phyloP scores from a whole-genome alignment of 2,113 vertebrate genomes.

The Phaethon lepturus region DNA sequence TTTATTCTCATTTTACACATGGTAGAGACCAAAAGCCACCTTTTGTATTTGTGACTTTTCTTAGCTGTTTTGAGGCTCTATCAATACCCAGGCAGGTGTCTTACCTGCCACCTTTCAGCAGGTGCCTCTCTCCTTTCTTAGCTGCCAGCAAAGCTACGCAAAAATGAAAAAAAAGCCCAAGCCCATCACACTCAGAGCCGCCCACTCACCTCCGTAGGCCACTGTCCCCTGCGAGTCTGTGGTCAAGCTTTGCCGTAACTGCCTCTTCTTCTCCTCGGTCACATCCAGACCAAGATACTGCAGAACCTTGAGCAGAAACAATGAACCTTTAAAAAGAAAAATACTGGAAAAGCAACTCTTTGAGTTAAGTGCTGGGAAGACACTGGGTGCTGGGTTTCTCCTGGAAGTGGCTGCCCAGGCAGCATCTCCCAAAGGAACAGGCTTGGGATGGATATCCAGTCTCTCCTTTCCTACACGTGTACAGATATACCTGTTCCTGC shows the following conservation, averaged over 20 bases:
- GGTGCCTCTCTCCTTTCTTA: background rate
- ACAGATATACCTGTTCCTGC: background rate
- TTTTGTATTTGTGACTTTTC: background rate
- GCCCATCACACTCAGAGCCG: accelerated
- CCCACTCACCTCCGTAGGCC: conserved; percentile 85
- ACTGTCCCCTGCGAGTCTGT: conserved; percentile 89
- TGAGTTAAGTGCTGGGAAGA: background rate
- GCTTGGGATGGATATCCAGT: background rate
- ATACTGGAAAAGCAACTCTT: background rate
- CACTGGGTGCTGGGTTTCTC: background rate
- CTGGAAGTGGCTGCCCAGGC: background rate
- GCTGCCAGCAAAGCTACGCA: background rate
- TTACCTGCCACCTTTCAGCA: background rate
- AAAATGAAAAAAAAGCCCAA: too few species aligned
- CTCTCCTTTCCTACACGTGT: background rate
- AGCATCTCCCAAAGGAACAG: background rate
- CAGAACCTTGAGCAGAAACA: conserved; percentile 79
- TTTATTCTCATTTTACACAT: background rate
- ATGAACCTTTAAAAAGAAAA: background rate
- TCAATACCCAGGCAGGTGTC: background rate
- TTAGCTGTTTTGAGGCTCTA: background rate
- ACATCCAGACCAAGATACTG: conserved; percentile 86
- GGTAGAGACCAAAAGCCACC: background rate
- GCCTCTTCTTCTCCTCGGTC: conserved; percentile 83
- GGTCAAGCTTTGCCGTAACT: conserved; percentile 80